A percentile compares a stretch with the other conserved stretches of the same genome.
Conservation (phyloP, 2,888 invertebrate genomes). For the Leuctra nigra region DNA sequence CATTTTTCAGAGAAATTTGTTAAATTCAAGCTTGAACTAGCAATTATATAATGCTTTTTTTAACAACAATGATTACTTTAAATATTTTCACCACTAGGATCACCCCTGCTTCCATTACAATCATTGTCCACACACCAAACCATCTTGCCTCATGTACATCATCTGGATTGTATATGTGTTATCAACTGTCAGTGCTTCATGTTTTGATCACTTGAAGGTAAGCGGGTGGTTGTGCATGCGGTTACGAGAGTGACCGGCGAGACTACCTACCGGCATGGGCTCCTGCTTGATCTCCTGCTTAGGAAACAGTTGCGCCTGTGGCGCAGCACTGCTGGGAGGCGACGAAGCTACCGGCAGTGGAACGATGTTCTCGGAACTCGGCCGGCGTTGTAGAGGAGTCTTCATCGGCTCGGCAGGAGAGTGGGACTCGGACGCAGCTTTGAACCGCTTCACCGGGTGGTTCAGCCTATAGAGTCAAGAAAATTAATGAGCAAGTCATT, state of each 20-base stretch:
- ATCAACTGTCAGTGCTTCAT: conserved; percentile 18
- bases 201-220: conserved; percentile 17
- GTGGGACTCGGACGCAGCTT: conserved; percentile 41
- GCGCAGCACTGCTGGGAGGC: conserved; percentile 35
- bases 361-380: conserved; percentile 38
- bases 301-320: conserved; percentile 39
- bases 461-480: conserved; percentile 78
- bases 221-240: background rate
- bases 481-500: no score
- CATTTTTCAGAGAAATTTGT: background rate
- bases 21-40: background rate
- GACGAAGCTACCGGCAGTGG: conserved; percentile 23
- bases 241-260: conserved; percentile 3
- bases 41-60: background rate
- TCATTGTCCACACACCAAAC: background rate
- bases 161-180: conserved; percentile 17
- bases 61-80: background rate
- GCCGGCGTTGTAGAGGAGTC: conserved; percentile 27
- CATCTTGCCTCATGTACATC: background rate
- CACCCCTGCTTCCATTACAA: background rate
- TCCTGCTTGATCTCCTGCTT: conserved; percentile 60
- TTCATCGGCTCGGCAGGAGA: conserved; percentile 22
- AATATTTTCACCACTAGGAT: background rate
- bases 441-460: conserved; percentile 85
- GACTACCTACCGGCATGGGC: conserved; percentile 39